Base-by-base conservation (phyloP, 1,140 invertebrate species). In the Drosophila elegans region DNA sequence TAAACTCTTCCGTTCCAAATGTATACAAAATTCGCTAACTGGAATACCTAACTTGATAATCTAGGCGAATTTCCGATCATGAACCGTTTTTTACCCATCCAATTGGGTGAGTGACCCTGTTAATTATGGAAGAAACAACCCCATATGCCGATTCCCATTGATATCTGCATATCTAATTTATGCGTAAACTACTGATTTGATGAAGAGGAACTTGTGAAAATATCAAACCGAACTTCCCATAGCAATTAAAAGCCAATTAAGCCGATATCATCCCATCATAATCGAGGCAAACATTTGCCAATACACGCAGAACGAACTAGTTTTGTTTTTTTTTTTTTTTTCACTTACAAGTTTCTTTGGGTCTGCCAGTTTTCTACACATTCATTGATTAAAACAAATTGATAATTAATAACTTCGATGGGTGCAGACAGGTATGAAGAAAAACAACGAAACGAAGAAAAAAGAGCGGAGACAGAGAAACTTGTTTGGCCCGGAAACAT, bases 211-310 rank as follows among this genome's bases (percentile, higher is more conserved):
- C 62, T 77, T 83, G 84, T 88, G 83, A 86, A 86, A 78, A 83
- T 76, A 66, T 86, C 82, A 86, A 88, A 74, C 68, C 84, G 76
- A 78, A 83, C 80, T 89, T 89, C 85, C 85, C 77, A 42, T 54
- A 89, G 48, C 80, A 78, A 89, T 89, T 89, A 89, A 89, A 89
- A 85, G 51, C 45, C 68, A 84, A 89, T 89, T 75, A 86, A 80
- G 57, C 25, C 53, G 49, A 32, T 42, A 38, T 36, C 41, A 61
- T 25, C 29, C 49, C 62, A 73, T 73, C 63, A 67, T 52, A 53
- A 52, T 46, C 62, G 51, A 41, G 13, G 39, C 46, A 52, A 21
- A 57, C 44, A 52, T 36, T 34, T 36, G 36, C 32, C 64, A 32
- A 60, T 49, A 66, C 29, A 64, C 36, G 25, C 21, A 69, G 67